Evolutionary conservation across 2,797 vertebrate genomes (phyloP).

Genomic region (Manis javanica): DNA sequence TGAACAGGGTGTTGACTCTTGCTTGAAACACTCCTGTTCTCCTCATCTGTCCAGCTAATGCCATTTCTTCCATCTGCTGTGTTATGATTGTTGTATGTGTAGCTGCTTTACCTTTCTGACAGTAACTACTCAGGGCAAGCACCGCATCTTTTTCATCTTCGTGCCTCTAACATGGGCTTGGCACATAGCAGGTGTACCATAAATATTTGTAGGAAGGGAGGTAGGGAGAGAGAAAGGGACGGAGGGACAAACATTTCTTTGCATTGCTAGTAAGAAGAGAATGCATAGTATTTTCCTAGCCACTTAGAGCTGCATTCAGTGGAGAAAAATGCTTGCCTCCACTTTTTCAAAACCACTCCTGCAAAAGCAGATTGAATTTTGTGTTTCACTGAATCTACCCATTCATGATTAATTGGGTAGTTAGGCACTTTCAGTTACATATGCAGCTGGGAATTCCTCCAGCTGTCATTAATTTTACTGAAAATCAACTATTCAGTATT

Average conservation of each 20-base stretch:
- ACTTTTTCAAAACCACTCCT: constrained; percentile 60
- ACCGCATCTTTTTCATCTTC: background rate
- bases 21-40: background rate
- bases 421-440: constrained; percentile 69
- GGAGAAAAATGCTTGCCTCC: constrained; percentile 39
- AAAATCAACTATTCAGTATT: constrained; percentile 65
- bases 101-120: background rate
- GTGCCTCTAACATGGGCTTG: background rate
- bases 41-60: background rate
- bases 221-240: background rate
- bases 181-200: background rate
- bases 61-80: background rate
- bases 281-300: background rate
- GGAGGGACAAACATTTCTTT: background rate
- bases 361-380: constrained; percentile 61
- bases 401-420: constrained; percentile 73
- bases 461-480: constrained; percentile 73
- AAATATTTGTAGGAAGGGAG: background rate
- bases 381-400: constrained; percentile 71
- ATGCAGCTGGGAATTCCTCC: constrained; percentile 76
- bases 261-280: background rate
- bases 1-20: background rate
- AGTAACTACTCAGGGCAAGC: background rate
- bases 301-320: constrained; percentile 37
- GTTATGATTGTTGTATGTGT: background rate